Base-by-base conservation (phyloP, 2,888 invertebrate genomes). In the Nemoura dubitans region DNA sequence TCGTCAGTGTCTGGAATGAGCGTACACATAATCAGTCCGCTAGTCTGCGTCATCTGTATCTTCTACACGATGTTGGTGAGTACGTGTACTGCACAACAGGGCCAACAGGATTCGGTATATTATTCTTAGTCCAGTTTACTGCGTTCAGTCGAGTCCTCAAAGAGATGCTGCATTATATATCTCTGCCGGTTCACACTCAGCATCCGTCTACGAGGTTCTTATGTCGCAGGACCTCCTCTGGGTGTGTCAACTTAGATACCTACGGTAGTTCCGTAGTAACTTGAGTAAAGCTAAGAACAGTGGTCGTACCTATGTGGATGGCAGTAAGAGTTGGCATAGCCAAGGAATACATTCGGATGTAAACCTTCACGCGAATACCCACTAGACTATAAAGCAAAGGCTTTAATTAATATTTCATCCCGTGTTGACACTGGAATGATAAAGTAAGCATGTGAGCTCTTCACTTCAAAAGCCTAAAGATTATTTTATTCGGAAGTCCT, bases 61-160 rank as follows among this genome's bases (percentile, higher is more conserved):
- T 95, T 96, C 83, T 95, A 96, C 89, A 96, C 96, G 1, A 95
- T 96, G 0, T 90, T 96, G 59, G 96, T 94, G 90, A 92, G 92
- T 14, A 36, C 36, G 36, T 36, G 5, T 10, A 14, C 59, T 59
- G 59, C 59, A 36, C 3, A 36, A 36, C 10, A 36, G 10, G 36
- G 36, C 36, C 36, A 36, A 6, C 59, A 59, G 59, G 21, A 10
- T 59, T 21, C 59, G 14, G 59, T 3, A 59, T 59, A 36, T 21
- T 21, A 59, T 59, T 59, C 59, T 59, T 59, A 7, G 59, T 59
- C 59, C 59, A 59, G 14, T 21, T 10, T 21, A 59, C 59, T 59
- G 21, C 21, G 59, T 21, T 21, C 16, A 59, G 59, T 59, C 21
- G 3, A 3, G 59, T 59, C 59, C 59, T 59, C 59, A 59, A 59